A percentile compares a stretch with the other conserved stretches of the same genome.
phyloP scores from a whole-genome alignment of 2,113 vertebrate species.

The Cinclus cinclus region DNA sequence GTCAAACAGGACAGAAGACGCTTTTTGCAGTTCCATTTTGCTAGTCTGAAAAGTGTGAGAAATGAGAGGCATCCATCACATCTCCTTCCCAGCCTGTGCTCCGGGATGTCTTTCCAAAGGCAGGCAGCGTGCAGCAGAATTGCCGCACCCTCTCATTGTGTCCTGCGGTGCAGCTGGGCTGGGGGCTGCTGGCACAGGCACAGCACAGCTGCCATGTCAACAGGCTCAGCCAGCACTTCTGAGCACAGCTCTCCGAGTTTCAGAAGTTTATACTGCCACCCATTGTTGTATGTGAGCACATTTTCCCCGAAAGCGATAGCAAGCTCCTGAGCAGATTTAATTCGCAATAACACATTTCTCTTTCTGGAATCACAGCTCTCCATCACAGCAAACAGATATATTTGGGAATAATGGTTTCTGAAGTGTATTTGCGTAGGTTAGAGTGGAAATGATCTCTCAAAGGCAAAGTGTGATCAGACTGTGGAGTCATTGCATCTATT shows the following conservation, averaged over 20 bases:
- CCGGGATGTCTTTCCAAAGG: not conserved
- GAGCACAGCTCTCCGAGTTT: not conserved
- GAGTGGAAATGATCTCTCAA: not conserved
- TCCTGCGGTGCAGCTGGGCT: not conserved
- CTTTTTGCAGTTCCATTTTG: not conserved
- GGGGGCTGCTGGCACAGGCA: not conserved
- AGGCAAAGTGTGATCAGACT: not conserved
- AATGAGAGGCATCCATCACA: not conserved
- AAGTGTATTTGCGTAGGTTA: not conserved
- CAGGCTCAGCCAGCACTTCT: not conserved
- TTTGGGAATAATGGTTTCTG: not conserved
- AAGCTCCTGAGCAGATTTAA: not conserved
- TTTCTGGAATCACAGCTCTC: not conserved
- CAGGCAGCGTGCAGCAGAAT: fast-evolving
- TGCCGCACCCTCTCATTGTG: fast-evolving
- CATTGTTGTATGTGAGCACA: not conserved
- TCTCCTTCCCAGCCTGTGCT: not conserved
- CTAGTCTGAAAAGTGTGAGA: not conserved
- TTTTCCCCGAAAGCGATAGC: not conserved
- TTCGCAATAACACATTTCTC: not conserved
- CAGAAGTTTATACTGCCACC: constrained; percentile 38
- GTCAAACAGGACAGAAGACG: not conserved
- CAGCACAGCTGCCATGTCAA: fast-evolving
- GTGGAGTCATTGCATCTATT: not conserved
- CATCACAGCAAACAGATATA: not conserved